Percentiles rank a stretch among this genome's conserved stretches.
These are phyloP conservation scores for Papilio protenor DNA, from an alignment of 2,888 invertebrate species.

Conservation along the genomic window DNA sequence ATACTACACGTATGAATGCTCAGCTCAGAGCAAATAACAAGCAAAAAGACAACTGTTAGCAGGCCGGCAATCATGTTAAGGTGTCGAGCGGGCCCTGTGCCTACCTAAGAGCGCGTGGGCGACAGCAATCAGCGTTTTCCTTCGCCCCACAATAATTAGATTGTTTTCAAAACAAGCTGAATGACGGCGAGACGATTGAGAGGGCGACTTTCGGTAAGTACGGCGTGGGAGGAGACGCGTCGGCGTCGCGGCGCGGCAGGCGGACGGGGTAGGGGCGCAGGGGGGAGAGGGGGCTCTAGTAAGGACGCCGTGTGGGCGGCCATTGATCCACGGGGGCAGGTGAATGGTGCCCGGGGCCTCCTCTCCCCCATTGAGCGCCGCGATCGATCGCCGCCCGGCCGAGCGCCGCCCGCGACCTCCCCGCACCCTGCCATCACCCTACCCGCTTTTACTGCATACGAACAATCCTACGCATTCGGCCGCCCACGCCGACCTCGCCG, in stretches of 20 bases:
- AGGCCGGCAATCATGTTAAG: neutral
- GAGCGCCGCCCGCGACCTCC: constrained; percentile 49
- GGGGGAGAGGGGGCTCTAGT: constrained; percentile 50
- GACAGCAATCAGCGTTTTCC: constrained; percentile 34
- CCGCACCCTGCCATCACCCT: constrained; percentile 41
- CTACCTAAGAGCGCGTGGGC: constrained; percentile 1
- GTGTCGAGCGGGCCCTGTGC: neutral
- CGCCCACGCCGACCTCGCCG: constrained; percentile 40
- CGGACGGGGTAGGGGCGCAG: constrained; percentile 47
- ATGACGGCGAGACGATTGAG: constrained; percentile 72
- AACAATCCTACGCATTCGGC: constrained; percentile 34
- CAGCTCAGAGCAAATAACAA: neutral
- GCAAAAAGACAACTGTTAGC: neutral
- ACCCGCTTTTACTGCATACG: constrained; percentile 36
- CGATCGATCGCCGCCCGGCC: constrained; percentile 70
- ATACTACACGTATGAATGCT: neutral
- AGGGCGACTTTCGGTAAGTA: constrained; percentile 71
- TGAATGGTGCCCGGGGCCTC: constrained; percentile 72
- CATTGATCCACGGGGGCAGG: constrained; percentile 80
- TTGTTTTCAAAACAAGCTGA: constrained; percentile 73
- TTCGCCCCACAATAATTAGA: constrained; percentile 56
- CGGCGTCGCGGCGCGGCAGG: constrained; percentile 58
- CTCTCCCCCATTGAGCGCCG: constrained; percentile 70
- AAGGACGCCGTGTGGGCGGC: constrained; percentile 75
- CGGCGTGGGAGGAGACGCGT: constrained; percentile 74